phyloP scores from a whole-genome alignment of 2,888 invertebrate species.

The Eilema caniola region DNA sequence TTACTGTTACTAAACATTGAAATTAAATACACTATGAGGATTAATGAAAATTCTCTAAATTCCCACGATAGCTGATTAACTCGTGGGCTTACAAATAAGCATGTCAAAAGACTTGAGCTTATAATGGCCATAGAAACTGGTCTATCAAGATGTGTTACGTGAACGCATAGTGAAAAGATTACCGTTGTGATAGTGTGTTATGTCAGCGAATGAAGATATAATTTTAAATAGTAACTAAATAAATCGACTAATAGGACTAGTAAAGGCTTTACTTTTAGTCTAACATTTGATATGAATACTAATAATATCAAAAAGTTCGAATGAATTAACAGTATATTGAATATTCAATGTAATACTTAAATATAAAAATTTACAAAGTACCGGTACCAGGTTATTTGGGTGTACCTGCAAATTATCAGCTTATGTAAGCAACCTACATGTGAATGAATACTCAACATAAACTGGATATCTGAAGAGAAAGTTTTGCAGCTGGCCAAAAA shows the following conservation, averaged over 20 bases:
- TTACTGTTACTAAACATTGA: neutral
- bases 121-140: constrained; percentile 37
- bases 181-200: constrained; percentile 33
- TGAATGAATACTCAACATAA: constrained; percentile 32
- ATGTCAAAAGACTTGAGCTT: constrained; percentile 42
- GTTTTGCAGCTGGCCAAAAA: constrained; percentile 23
- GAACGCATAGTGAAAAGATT: constrained; percentile 42
- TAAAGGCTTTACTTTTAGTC: neutral
- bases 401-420: constrained; percentile 22
- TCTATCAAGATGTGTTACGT: constrained; percentile 41
- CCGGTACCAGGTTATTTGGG: constrained; percentile 20
- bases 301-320: neutral
- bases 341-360: neutral
- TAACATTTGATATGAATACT: too few species aligned
- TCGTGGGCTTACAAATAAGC: constrained; percentile 29
- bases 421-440: constrained; percentile 28
- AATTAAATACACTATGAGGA: neutral
- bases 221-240: neutral
- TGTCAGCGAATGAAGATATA: constrained; percentile 26
- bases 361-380: constrained; percentile 15
- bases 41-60: neutral
- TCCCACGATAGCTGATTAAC: neutral
- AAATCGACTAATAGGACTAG: neutral
- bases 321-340: neutral
- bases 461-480: constrained; percentile 41